Percentiles rank a stretch among this genome's conserved stretches.
phyloP scores from a whole-genome alignment of 2,888 invertebrate species.

The Aphidoletes aphidimyza region DNA sequence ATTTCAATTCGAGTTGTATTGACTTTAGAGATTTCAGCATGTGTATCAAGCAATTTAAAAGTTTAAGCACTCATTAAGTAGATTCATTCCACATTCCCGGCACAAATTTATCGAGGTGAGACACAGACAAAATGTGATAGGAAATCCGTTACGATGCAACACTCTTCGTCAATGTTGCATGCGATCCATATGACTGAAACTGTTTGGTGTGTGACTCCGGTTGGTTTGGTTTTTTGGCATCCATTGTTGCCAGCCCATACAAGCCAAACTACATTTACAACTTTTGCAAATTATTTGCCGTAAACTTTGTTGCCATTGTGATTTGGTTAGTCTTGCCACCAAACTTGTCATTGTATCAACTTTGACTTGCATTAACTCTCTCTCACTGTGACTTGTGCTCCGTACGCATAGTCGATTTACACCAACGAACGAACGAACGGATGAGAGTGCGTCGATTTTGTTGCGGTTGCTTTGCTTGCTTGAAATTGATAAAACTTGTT shows the following conservation, averaged over 20 bases:
- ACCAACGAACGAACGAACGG: too few species aligned
- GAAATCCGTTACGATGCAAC: constrained; percentile 1
- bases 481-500: constrained; percentile 44
- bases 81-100: not conserved
- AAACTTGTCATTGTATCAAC: constrained; percentile 31
- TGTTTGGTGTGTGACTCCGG: not conserved
- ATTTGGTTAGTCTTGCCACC: constrained; percentile 27
- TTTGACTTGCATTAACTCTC: too few species aligned
- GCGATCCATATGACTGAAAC: not conserved
- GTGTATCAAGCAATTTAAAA: constrained; percentile 38
- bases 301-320: constrained; percentile 46
- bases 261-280: constrained; percentile 18
- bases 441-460: too few species aligned
- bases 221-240: not conserved
- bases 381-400: too few species aligned
- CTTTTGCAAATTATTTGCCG: not conserved
- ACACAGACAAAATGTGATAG: constrained; percentile 9
- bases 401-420: too few species aligned
- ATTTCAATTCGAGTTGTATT: constrained; percentile 33
- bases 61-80: constrained; percentile 13
- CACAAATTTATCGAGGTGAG: not conserved
- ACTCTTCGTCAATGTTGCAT: not conserved
- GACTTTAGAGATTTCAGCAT: constrained; percentile 19
- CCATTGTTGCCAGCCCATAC: not conserved
- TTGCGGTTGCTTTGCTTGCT: not conserved